Evolutionary conservation across 2,888 invertebrate species (phyloP), one percentile per base, ranked within the genome.

Genomic region (Caenorhabditis becei): DNA sequence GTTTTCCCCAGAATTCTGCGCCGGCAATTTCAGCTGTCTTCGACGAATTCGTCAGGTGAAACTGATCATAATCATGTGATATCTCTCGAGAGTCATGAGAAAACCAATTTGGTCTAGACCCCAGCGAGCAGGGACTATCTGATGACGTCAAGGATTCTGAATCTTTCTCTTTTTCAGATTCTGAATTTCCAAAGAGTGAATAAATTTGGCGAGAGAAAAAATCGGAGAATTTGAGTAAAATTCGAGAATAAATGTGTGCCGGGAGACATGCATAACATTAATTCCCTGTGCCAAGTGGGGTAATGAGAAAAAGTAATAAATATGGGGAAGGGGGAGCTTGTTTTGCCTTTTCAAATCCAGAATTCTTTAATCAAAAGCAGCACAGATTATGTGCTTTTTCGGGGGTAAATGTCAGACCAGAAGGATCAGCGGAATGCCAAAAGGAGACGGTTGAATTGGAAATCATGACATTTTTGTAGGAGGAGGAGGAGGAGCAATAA

Each of bases 1-100:
- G 10, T 7, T 41, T 41, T 16, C 14, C 41, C 16, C 41, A 41
- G 16, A 41, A 41, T 35, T 5, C 35, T 10, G 7, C 35, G 7
- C 35, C 35, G 35, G 4, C 44, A 44, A 7, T 49, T 49, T 49
- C 49, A 49, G 49, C 49, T 49, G 49, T 49, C 49, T 49, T 49
- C 49, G 20, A 4, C 20, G 49, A 49, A 49, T 49, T 49, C 49
- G 41, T 41, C 41, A 41, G 41, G 41, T 41, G 41, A 16, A 14
- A 41, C 2, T 16, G 10, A 41, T 10, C 35, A 35, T 5, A 10
- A 41, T 41, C 41, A 41, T 41, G 41, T 41, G 41, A 10, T 41
- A 5, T 35, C 7, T 35, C 7, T 41, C 14, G 5, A 41, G 41
- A 41, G 8, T 2, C 41, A 41, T 14, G 3, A 14, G 14, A 41